Evolutionary conservation across 2,113 vertebrate genomes (phyloP).

Genomic region (Bagarius yarrelli): DNA sequence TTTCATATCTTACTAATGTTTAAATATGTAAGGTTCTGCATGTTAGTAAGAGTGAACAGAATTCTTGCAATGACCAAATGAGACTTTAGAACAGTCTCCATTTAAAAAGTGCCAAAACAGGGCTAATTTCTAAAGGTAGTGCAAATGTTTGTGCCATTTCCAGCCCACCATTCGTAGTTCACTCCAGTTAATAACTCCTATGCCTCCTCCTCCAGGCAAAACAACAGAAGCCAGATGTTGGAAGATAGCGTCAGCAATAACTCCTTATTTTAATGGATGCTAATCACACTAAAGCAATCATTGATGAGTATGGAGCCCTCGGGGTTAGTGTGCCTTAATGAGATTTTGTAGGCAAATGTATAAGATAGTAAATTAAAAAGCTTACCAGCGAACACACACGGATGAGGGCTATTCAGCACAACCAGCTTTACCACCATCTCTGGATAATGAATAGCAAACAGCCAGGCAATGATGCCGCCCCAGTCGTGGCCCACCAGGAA

Average conservation of each 20-base stretch:
- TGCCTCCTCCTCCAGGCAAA: conserved; percentile 45
- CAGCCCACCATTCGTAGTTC: background rate
- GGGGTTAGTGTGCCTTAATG: background rate
- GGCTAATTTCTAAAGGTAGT: background rate
- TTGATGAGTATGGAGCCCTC: background rate
- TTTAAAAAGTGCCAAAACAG: background rate
- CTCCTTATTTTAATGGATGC: conserved; percentile 55
- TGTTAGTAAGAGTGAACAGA: too few relatives aligned
- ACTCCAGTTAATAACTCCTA: conserved; percentile 61
- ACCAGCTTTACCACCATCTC: conserved; percentile 96
- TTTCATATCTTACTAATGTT: background rate
- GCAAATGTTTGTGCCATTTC: background rate
- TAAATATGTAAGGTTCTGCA: background rate
- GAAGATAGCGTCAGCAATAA: conserved; percentile 47
- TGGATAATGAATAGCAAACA: conserved; percentile 92
- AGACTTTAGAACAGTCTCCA: too few relatives aligned
- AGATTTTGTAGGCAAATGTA: conserved; percentile 44
- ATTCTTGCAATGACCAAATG: background rate
- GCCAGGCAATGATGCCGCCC: conserved; percentile 95
- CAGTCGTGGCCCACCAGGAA: conserved; percentile 94
- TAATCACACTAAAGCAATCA: conserved; percentile 51
- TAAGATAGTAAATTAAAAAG: conserved; percentile 31
- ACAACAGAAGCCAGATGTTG: conserved; percentile 61
- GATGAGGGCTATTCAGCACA: conserved; percentile 94
- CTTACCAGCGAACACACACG: conserved; percentile 87